Percentiles rank a stretch among this genome's conserved stretches.
Evolutionary conservation across 2,888 invertebrate species (phyloP).

Genomic region (Campoplex capitator): DNA sequence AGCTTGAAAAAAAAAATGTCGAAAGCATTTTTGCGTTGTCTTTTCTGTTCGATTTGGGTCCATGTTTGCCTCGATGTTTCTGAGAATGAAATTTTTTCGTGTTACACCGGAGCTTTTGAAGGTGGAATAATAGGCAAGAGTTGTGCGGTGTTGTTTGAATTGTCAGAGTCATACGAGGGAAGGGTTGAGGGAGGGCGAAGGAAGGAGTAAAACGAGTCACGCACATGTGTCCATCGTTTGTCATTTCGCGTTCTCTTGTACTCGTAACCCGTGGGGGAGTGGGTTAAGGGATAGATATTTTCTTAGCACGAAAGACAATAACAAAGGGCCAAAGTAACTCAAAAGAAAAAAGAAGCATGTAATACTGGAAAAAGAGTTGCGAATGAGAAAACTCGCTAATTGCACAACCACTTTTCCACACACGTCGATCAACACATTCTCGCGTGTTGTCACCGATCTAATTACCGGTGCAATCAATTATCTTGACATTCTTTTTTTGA

Average conservation of each 20-base stretch:
- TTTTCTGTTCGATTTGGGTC: slow-evolving; percentile 23
- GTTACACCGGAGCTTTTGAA: slow-evolving; percentile 25
- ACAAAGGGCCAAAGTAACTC: slow-evolving; percentile 4
- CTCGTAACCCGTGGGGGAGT: background rate
- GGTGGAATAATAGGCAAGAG: slow-evolving; percentile 61
- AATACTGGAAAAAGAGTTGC: background rate
- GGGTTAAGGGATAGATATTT: slow-evolving; percentile 20
- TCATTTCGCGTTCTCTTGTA: slow-evolving; percentile 76
- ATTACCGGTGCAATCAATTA: background rate
- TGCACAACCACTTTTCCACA: slow-evolving; percentile 6
- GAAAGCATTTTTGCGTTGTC: background rate
- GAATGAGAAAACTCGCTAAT: slow-evolving; percentile 3
- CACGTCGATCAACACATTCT: background rate
- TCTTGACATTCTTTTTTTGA: background rate
- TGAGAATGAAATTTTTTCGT: slow-evolving; percentile 11
- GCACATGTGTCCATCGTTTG: slow-evolving; percentile 80
- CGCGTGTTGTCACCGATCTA: background rate
- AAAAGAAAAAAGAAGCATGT: background rate
- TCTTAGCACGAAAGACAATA: slow-evolving; percentile 9
- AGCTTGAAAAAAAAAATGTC: background rate
- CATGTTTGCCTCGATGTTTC: slow-evolving; percentile 56
- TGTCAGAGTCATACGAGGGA: slow-evolving; percentile 31
- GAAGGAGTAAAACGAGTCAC: slow-evolving; percentile 71
- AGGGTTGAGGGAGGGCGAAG: slow-evolving; percentile 27
- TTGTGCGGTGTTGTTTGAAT: slow-evolving; percentile 36